Evolutionary conservation across 1,140 invertebrate genomes (phyloP).

Genomic region (Ephestia elutella): DNA sequence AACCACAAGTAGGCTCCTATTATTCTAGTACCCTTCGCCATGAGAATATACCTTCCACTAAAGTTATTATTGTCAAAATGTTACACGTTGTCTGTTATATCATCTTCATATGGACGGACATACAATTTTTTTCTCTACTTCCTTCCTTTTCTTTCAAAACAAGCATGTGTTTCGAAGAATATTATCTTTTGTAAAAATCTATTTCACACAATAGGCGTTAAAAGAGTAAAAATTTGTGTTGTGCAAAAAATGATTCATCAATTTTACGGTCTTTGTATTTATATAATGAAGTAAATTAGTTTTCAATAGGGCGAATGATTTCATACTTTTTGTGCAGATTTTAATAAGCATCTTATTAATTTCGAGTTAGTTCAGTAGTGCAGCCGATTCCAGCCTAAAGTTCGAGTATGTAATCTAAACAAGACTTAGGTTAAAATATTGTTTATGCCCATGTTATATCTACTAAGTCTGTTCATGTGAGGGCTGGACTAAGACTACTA

Average conservation of each 20-base stretch:
- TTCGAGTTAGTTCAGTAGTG: too few relatives aligned
- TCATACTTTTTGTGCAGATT: not conserved
- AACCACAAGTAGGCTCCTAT: constrained; percentile 1
- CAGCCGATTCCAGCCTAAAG: too few relatives aligned
- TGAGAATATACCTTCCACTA: not conserved
- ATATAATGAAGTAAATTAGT: constrained; percentile 17
- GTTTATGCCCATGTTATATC: too few relatives aligned
- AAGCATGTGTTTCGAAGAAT: not conserved
- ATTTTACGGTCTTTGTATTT: constrained; percentile 48
- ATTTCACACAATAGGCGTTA: constrained; percentile 48
- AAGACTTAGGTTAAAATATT: too few relatives aligned
- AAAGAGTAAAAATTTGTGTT: constrained; percentile 30
- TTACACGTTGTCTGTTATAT: not conserved
- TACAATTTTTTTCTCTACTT: not conserved
- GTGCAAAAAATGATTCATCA: constrained; percentile 38
- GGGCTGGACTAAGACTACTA: too few relatives aligned
- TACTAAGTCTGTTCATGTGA: too few relatives aligned
- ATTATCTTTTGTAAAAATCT: constrained; percentile 47
- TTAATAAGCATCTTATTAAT: not conserved
- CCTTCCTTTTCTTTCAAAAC: not conserved
- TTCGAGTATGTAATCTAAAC: too few relatives aligned
- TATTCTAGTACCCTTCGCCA: not conserved
- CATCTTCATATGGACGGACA: not conserved
- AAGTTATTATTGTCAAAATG: not conserved
- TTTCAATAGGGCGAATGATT: constrained; percentile 6